Percentiles rank a stretch among this genome's conserved stretches.
Conservation (phyloP, 2,888 invertebrate genomes). For the Anoplius nigerrimus region DNA sequence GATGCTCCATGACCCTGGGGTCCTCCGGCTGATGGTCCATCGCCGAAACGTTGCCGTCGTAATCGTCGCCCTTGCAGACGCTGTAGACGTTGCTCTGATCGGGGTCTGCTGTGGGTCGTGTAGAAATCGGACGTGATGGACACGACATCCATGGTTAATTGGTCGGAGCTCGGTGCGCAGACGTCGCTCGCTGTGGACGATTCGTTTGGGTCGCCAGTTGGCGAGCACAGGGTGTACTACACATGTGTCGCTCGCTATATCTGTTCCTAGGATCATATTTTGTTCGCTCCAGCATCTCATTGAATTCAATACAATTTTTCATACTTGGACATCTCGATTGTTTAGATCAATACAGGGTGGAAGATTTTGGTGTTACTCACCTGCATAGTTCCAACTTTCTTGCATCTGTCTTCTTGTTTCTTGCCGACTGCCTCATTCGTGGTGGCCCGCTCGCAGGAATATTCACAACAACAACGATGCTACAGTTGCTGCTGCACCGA, state of each 20-base stretch:
- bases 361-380: conserved; percentile 39
- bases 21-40: conserved; percentile 58
- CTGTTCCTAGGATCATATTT: conserved; percentile 57
- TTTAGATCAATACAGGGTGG: not conserved
- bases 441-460: conserved; percentile 75
- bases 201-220: conserved; percentile 64
- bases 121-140: conserved; percentile 73
- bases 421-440: conserved; percentile 78
- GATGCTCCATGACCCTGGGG: conserved; percentile 78
- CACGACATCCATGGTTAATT: conserved; percentile 72
- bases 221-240: conserved; percentile 81
- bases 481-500: conserved; percentile 91
- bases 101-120: conserved; percentile 70
- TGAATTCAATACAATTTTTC: too few species aligned
- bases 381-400: conserved; percentile 66
- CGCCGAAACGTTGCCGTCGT: conserved; percentile 42
- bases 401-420: conserved; percentile 72
- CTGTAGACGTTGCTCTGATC: conserved; percentile 73
- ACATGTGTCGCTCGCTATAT: conserved; percentile 86
- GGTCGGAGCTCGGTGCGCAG: conserved; percentile 69
- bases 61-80: conserved; percentile 69
- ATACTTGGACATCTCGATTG: not conserved
- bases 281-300: not conserved
- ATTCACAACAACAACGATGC: conserved; percentile 87
- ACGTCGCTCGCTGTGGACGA: conserved; percentile 68